phyloP scores from a whole-genome alignment of 1,140 invertebrate genomes.

The Drosophila lini region DNA sequence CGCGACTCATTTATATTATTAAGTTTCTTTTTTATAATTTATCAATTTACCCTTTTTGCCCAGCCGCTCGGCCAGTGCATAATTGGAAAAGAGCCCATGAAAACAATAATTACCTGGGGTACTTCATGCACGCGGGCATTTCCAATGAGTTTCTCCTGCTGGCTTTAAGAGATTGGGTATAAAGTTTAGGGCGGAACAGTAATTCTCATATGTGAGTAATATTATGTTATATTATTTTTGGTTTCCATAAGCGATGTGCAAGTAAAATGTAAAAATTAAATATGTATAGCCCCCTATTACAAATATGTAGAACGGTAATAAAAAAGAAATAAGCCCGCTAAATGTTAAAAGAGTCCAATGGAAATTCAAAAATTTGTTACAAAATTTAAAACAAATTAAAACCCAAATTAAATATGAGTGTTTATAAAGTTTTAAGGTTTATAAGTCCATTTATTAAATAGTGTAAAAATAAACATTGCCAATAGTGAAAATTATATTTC shows the following conservation, averaged over 20 bases:
- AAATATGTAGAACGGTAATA: no score
- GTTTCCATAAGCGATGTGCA: not conserved
- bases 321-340: no score
- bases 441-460: no score
- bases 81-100: slow-evolving; percentile 26
- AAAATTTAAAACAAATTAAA: no score
- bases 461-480: not conserved
- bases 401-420: no score
- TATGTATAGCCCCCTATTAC: not conserved
- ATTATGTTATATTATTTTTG: not conserved
- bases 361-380: no score
- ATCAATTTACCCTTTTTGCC: slow-evolving; percentile 56
- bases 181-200: not conserved
- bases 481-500: not conserved
- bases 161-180: not conserved
- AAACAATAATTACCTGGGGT: slow-evolving; percentile 28
- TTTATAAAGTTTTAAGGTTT: no score
- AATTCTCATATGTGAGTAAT: not conserved
- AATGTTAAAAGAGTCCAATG: no score
- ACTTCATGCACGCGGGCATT: slow-evolving; percentile 1
- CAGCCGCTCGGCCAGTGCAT: slow-evolving; percentile 13
- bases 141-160: slow-evolving; percentile 5
- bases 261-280: not conserved
- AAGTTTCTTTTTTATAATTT: slow-evolving; percentile 70
- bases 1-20: slow-evolving; percentile 76